phyloP scores from a whole-genome alignment of 2,888 invertebrate species.

The Unio pictorum region DNA sequence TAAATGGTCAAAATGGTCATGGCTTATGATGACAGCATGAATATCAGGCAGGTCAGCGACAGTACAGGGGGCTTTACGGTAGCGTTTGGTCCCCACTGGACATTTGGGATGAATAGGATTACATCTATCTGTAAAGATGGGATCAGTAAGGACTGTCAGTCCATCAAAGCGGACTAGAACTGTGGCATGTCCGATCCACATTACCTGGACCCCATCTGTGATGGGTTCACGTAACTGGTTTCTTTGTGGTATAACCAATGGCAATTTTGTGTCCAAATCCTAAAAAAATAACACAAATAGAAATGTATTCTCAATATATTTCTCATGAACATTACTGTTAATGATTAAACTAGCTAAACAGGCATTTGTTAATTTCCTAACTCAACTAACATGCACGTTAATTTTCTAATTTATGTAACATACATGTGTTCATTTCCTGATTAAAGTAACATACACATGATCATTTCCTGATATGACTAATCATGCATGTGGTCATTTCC shows the following conservation, averaged over 20 bases:
- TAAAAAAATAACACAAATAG: background rate
- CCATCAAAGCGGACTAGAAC: conserved; percentile 72
- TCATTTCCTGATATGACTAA: too few relatives aligned
- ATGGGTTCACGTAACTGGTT: conserved; percentile 35
- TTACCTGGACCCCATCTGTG: conserved; percentile 51
- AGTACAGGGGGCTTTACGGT: conserved; percentile 55
- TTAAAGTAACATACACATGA: too few relatives aligned
- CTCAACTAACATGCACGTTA: too few relatives aligned
- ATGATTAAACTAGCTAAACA: too few relatives aligned
- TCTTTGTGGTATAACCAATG: conserved; percentile 38
- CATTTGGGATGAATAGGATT: conserved; percentile 56
- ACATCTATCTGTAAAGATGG: conserved; percentile 70
- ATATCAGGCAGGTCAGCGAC: conserved; percentile 70
- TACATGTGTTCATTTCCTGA: too few relatives aligned
- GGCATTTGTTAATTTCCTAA: too few relatives aligned
- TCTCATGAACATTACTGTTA: too few relatives aligned
- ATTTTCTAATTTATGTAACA: too few relatives aligned
- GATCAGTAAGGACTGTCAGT: conserved; percentile 72
- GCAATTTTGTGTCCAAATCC: conserved; percentile 55
- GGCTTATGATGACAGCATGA: conserved; percentile 73
- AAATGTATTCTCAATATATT: too few relatives aligned
- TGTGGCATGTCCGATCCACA: conserved; percentile 74
- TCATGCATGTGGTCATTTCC: too few relatives aligned
- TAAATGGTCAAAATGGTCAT: conserved; percentile 74
- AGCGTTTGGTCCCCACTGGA: conserved; percentile 69